Base-by-base conservation (phyloP, 2,888 invertebrate genomes). In the Melolontha melolontha region DNA sequence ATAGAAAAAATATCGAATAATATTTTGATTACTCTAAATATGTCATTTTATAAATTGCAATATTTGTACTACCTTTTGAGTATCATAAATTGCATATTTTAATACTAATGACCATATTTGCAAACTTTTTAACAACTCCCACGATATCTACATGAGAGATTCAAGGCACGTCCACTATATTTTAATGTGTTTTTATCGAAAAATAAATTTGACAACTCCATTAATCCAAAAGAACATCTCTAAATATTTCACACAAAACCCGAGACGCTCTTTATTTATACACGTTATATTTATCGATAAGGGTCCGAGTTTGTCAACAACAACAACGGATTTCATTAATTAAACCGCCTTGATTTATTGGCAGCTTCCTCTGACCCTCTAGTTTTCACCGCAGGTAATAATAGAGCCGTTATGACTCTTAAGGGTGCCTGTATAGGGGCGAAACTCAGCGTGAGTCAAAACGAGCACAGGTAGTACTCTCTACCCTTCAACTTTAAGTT, bases 301-400 rank as follows among this genome's bases (percentile, higher is more conserved):
- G 70, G 69, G 52, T 55, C 50, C 57, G 63, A 69, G 66, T 52
- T 68, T 70, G 73, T 71, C 69, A 69, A 69, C 70, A 51, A 65
- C 63, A 69, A 69, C 70, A 42, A 63, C 63, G 69, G 71, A 65
- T 71, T 68, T 67, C 71, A 73, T 73, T 73, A 73, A 73, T 73
- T 73, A 73, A 69, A 71, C 49, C 55, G 27, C 49, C 47, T 62
- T 70, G 71, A 73, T 71, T 66, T 66, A 64, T 64, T 27, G 10
- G 40, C 12, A 22, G 11, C 49, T 63, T 49, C 63, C 40, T 40
- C 16, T 39, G 34, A 17, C 51, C 17, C 27, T 29, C 44, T 27
- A 42, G 27, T 64, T 41, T 40, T 12, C 40, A 39, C 40, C n/a
- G 41, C 41, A 64, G 64, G 51, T 51, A 42, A 66, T 47, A 49